Conservation (phyloP, 2,797 vertebrate genomes). For the Sarcoramphus papa region DNA sequence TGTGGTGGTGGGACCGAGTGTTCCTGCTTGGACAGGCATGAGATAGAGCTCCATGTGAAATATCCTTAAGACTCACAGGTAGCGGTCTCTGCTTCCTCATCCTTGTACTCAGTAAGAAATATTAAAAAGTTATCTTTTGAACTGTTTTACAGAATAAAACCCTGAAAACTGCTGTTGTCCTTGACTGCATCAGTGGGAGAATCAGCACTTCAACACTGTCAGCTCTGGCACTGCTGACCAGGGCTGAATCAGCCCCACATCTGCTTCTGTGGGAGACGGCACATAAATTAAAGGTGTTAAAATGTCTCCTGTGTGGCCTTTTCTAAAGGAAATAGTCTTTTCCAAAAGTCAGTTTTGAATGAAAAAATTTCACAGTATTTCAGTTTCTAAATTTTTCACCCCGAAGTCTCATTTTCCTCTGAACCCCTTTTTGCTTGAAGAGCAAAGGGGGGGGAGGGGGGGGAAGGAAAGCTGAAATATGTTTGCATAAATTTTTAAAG, state of each 20-base stretch:
- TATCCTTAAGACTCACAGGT: background rate
- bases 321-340: background rate
- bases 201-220: background rate
- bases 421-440: background rate
- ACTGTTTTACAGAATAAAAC: background rate
- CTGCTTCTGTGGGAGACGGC: accelerated
- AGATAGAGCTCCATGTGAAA: background rate
- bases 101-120: background rate
- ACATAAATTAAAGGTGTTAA: background rate
- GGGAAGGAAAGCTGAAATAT: background rate
- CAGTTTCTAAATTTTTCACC: background rate
- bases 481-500: background rate
- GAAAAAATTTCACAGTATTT: background rate
- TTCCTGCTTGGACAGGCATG: background rate
- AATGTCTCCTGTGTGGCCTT: background rate
- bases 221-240: background rate
- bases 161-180: background rate
- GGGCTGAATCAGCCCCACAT: background rate
- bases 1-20: background rate
- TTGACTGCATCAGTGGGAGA: accelerated
- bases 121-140: background rate
- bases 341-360: background rate
- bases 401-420: background rate
- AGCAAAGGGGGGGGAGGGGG: background rate
- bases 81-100: background rate